These are phyloP conservation scores for Whitmania pigra DNA, from an alignment of 1,140 invertebrate species.

Conservation along the genomic window DNA sequence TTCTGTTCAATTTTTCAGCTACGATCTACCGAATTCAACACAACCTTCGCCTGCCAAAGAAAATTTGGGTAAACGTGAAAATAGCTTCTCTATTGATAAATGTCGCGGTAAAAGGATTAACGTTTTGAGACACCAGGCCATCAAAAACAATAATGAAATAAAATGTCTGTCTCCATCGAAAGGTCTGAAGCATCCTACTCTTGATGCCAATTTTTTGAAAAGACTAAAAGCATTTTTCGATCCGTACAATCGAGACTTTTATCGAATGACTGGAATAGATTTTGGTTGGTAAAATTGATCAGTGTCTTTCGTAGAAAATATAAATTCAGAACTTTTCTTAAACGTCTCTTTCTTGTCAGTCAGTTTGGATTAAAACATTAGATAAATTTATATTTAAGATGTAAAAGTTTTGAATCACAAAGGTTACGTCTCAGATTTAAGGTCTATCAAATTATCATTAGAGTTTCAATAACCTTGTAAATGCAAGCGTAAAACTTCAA, in stretches of 20 bases:
- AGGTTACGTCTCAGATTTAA: not conserved
- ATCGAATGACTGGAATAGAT: conserved; percentile 13
- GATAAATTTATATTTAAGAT: not conserved
- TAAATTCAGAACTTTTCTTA: not conserved
- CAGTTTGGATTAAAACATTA: not conserved
- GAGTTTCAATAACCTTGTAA: no score
- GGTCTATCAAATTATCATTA: no score
- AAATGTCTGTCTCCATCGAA: conserved; percentile 42
- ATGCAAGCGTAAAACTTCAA: no score
- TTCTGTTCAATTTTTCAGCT: not conserved
- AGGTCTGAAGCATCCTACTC: conserved; percentile 40
- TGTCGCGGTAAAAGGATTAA: no score
- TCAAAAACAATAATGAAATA: conserved; percentile 18
- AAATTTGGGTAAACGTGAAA: not conserved
- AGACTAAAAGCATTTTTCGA: conserved; percentile 29
- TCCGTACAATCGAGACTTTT: conserved; percentile 15
- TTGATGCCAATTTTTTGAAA: conserved; percentile 35
- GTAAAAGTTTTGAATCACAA: not conserved
- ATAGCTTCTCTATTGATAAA: not conserved
- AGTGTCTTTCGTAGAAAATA: not conserved
- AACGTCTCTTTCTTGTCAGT: not conserved
- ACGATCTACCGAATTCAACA: not conserved
- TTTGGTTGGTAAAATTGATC: conserved; percentile 9
- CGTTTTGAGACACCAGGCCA: not conserved
- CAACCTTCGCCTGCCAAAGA: not conserved